Evolutionary conservation across 2,113 vertebrate species (phyloP).

Genomic region (Fregata magnificens): DNA sequence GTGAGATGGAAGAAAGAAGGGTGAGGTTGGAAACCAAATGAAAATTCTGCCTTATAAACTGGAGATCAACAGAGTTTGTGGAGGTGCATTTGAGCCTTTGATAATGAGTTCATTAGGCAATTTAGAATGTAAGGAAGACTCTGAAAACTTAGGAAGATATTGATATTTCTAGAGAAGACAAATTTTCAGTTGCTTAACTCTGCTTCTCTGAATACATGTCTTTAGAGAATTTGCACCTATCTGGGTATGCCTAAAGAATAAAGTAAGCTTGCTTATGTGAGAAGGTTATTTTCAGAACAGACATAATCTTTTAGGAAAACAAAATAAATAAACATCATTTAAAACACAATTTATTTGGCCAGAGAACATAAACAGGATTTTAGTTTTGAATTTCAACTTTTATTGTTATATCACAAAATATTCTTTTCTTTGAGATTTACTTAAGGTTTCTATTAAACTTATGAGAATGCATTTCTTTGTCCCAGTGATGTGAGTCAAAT

Average conservation of each 20-base stretch:
- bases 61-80: not conserved
- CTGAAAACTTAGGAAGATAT: not conserved
- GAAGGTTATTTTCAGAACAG: not conserved
- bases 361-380: not conserved
- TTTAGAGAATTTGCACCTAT: not conserved
- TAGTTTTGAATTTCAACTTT: not conserved
- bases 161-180: not conserved
- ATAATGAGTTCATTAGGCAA: not conserved
- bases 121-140: not conserved
- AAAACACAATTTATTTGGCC: not conserved
- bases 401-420: not conserved
- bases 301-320: not conserved
- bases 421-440: not conserved
- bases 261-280: not conserved
- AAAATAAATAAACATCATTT: not conserved
- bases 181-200: not conserved
- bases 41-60: not conserved
- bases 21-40: not conserved
- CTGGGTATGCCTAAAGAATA: not conserved
- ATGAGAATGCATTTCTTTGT: not conserved
- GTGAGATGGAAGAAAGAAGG: not conserved
- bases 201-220: not conserved
- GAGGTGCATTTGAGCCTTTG: not conserved
- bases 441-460: not conserved
- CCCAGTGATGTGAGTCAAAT: not conserved